These are phyloP conservation scores for Exocentrus adspersus DNA, from an alignment of 2,888 invertebrate species.

Conservation along the genomic window DNA sequence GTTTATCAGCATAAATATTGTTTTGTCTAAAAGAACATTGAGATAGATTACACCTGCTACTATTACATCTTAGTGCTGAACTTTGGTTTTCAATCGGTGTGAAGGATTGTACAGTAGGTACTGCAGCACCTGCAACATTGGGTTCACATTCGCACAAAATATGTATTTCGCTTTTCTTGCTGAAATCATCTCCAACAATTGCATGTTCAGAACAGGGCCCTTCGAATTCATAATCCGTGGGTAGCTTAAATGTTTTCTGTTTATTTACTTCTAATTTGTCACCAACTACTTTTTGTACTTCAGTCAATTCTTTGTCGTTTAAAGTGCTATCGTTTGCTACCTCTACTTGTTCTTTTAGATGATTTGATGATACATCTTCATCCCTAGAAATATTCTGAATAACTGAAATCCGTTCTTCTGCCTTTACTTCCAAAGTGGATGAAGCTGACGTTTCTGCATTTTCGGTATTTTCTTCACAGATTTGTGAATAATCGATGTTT, in stretches of 20 bases:
- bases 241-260: slow-evolving; percentile 33
- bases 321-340: neutral
- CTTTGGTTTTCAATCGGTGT: slow-evolving; percentile 5
- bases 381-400: neutral
- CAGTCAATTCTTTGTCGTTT: neutral
- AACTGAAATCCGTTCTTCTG: neutral
- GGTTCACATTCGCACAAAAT: slow-evolving; percentile 50
- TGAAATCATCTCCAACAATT: slow-evolving; percentile 42
- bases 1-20: no score
- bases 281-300: neutral
- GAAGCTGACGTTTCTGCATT: neutral
- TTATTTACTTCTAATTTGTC: slow-evolving; percentile 30
- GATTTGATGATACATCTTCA: neutral
- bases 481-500: neutral
- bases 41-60: neutral
- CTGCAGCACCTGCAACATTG: slow-evolving; percentile 49
- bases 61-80: neutral
- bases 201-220: slow-evolving; percentile 33
- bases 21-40: neutral
- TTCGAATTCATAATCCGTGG: slow-evolving; percentile 19
- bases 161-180: slow-evolving; percentile 31
- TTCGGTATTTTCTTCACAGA: neutral
- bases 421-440: neutral
- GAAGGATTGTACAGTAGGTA: slow-evolving; percentile 43
- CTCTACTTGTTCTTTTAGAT: neutral